Evolutionary conservation across 2,113 vertebrate species (phyloP).

Genomic region (Himantopus leucocephalus): DNA sequence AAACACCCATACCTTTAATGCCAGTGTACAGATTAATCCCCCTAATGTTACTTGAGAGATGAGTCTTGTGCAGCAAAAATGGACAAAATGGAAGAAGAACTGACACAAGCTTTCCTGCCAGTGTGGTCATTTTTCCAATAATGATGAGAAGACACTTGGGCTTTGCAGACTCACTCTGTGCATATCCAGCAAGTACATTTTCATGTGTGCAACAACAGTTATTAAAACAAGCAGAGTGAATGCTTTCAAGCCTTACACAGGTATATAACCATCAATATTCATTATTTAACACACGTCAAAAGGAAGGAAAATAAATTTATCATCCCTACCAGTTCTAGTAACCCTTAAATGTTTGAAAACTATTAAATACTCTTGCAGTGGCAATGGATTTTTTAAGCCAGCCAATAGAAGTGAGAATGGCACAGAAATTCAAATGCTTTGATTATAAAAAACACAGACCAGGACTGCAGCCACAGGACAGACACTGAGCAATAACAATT

Average conservation of each 20-base stretch:
- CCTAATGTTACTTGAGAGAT: background rate
- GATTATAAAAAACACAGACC: background rate
- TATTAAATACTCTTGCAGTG: background rate
- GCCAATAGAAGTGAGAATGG: background rate
- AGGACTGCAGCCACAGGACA: background rate
- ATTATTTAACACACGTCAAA: background rate
- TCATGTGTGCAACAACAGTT: background rate
- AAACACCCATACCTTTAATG: background rate
- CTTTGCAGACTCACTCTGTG: background rate
- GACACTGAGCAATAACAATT: background rate
- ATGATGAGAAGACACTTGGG: background rate
- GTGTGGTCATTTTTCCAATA: background rate
- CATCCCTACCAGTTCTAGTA: background rate
- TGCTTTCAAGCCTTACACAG: background rate
- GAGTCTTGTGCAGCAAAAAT: background rate
- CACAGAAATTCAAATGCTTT: background rate
- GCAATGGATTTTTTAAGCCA: background rate
- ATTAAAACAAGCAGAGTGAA: background rate
- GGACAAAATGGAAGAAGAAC: background rate
- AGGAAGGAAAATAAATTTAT: background rate
- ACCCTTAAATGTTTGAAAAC: slow-evolving; percentile 34
- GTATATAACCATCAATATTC: background rate
- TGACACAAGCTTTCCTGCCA: background rate
- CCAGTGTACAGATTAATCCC: background rate
- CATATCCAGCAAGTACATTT: background rate